Percentiles rank a stretch among this genome's conserved stretches.
Conservation (phyloP, 2,888 invertebrate genomes). For the Drosophila cognata region DNA sequence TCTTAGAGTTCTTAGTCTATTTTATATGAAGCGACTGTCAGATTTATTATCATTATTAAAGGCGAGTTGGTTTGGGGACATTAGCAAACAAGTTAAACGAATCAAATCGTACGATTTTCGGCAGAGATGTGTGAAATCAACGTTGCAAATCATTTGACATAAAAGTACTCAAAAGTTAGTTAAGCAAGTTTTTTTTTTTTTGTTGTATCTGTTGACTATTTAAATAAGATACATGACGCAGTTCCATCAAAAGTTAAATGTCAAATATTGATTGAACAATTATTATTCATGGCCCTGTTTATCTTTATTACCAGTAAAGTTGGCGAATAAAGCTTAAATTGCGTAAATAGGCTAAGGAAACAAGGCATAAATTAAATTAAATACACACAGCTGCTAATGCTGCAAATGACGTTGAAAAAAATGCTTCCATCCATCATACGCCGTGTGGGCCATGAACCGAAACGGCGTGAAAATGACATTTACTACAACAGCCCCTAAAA, state of each 20-base stretch:
- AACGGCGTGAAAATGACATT: conserved; percentile 38
- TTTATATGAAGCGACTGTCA: conserved; percentile 44
- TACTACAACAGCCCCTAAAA: conserved; percentile 11
- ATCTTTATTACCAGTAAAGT: conserved; percentile 20
- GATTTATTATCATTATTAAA: conserved; percentile 25
- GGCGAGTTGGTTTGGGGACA: conserved; percentile 11
- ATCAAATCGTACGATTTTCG: not conserved
- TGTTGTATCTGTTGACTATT: conserved; percentile 21
- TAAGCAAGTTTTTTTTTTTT: conserved; percentile 5
- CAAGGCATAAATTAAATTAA: conserved; percentile 47
- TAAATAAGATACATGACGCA: conserved; percentile 13
- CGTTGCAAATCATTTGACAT: conserved; percentile 5
- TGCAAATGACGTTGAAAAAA: conserved; percentile 46
- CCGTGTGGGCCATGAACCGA: conserved; percentile 54
- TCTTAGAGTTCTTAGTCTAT: conserved; percentile 26
- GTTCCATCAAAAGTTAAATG: conserved; percentile 6
- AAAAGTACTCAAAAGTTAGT: conserved; percentile 3
- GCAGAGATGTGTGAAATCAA: conserved; percentile 30
- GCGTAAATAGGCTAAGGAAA: conserved; percentile 56
- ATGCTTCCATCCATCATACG: conserved; percentile 68
- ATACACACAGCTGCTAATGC: conserved; percentile 1
- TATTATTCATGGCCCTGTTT: conserved; percentile 31
- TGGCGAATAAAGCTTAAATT: conserved; percentile 36
- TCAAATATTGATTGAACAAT: conserved; percentile 48
- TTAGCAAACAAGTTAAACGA: conserved; percentile 18